Base-by-base conservation (phyloP, 2,888 invertebrate genomes). In the Acleris emargana region DNA sequence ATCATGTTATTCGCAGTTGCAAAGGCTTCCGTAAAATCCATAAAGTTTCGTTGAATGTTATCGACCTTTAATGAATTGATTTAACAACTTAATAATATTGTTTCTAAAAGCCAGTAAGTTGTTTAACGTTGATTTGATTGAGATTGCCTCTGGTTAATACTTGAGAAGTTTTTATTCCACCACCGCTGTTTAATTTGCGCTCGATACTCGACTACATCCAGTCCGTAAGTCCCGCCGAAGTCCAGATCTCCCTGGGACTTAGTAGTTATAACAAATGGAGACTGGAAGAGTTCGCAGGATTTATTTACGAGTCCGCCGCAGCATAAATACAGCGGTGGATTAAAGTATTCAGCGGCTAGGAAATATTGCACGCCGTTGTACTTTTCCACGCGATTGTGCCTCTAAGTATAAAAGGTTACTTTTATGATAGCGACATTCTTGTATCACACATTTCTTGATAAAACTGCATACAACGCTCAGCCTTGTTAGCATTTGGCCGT, bases 201-300 rank as follows among this genome's bases (percentile, higher is more conserved):
- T 38, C 45, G 43, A 55, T 69, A 59, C 68, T 54, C 61, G 57
- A 71, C 67, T 70, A 71, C 68, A 73, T 70, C 68, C 62, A 63
- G 76, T 78, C 72, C 73, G 70, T 66, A 70, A 67, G 81, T 78
- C 71, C 74, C 79, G 79, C 67, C 74, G 73, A 79, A 81, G 76
- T 78, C 79, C 72, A 60, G 76, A 75, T 77, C 78, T 79, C 76
- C 69, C 61, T 38, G 75, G 72, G 84, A 84, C 84, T 88, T 82
- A 80, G 79, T 79, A 79, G 81, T 84, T 85, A 82, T 84, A 89
- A 87, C 83, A 83, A 86, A 87, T 86, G 86, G 82, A 82, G 82
- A 80, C 82, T 83, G 81, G 78, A 77, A 80, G 82, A 86, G 82
- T 84, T 84, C 73, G 75, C 75, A 71, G 73, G 78, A 78, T 80